phyloP scores from a whole-genome alignment of 1,140 invertebrate genomes.

The Brachionus asplanchnoidis region DNA sequence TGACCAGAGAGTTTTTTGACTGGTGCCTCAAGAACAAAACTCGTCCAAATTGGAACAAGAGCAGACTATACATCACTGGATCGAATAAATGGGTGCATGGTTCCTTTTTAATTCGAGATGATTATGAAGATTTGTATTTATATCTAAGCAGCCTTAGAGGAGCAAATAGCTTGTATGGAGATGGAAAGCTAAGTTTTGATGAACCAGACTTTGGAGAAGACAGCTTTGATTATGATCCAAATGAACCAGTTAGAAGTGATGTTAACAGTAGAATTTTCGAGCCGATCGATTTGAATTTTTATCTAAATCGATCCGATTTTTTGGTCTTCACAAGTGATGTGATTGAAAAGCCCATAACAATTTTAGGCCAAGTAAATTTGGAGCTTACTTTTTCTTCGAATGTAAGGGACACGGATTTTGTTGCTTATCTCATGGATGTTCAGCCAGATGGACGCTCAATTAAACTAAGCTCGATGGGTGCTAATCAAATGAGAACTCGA shows the following conservation, averaged over 20 bases:
- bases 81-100: neutral
- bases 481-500: neutral
- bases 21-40: conserved; percentile 26
- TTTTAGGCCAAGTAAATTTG: neutral
- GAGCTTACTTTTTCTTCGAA: neutral
- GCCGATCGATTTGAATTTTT: neutral
- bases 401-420: conserved; percentile 6
- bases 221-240: conserved; percentile 13
- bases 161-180: neutral
- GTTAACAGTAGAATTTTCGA: neutral
- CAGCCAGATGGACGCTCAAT: neutral
- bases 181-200: neutral
- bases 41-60: neutral
- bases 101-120: neutral
- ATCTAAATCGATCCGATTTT: conserved; percentile 7
- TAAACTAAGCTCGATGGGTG: neutral
- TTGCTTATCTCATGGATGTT: conserved; percentile 1
- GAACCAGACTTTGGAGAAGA: neutral
- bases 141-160: neutral
- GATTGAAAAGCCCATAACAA: neutral
- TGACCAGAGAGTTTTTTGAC: conserved; percentile 31
- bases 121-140: neutral
- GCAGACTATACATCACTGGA: neutral
- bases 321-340: neutral
- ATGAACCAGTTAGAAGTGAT: neutral